Evolutionary conservation across 2,797 vertebrate genomes (phyloP).

Genomic region (Poecilia velifera): DNA sequence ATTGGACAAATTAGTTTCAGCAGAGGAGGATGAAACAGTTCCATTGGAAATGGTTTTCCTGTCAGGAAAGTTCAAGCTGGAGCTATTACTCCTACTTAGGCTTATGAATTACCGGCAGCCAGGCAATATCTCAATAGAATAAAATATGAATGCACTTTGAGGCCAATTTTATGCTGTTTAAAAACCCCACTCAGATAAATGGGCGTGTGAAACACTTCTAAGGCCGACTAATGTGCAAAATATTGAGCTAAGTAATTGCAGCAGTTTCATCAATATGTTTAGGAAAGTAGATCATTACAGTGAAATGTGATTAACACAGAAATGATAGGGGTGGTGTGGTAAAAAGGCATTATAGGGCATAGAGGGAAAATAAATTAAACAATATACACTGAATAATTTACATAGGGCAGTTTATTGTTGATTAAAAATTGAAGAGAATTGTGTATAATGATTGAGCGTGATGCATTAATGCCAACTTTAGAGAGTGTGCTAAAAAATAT

Average conservation of each 20-base stretch:
- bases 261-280: conserved; percentile 76
- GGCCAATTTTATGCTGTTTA: conserved; percentile 70
- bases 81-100: conserved; percentile 75
- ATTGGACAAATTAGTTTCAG: conserved; percentile 63
- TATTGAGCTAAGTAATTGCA: conserved; percentile 83
- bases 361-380: conserved; percentile 48
- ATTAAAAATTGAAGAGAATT: conserved; percentile 42
- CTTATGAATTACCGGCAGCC: conserved; percentile 80
- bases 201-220: conserved; percentile 75
- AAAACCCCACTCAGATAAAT: conserved; percentile 73
- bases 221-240: conserved; percentile 80
- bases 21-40: conserved; percentile 55
- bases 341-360: conserved; percentile 14
- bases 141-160: conserved; percentile 80
- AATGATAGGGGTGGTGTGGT: conserved; percentile 48
- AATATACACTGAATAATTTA: conserved; percentile 49
- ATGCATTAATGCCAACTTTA: conserved; percentile 13
- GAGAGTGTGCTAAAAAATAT: neutral
- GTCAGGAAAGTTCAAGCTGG: conserved; percentile 67
- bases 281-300: conserved; percentile 75
- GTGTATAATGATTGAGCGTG: neutral
- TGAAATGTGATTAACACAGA: conserved; percentile 75
- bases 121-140: conserved; percentile 75
- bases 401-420: conserved; percentile 17
- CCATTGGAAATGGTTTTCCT: conserved; percentile 65